These are phyloP conservation scores for Brachypteracias leptosomus DNA, from an alignment of 2,113 vertebrate species.

Conservation along the genomic window DNA sequence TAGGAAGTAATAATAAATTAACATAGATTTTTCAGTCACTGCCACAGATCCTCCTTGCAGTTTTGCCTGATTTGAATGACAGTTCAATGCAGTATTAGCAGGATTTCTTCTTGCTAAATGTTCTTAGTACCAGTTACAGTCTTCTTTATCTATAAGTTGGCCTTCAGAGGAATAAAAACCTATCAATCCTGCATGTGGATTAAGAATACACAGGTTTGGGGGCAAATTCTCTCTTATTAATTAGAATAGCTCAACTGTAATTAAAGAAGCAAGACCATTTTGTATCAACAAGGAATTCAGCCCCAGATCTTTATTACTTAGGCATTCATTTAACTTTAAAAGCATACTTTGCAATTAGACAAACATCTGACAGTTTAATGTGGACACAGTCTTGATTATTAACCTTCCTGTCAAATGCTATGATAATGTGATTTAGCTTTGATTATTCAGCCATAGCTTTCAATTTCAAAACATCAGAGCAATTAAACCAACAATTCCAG, in stretches of 20 bases:
- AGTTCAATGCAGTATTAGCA: background rate
- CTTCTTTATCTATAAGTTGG: background rate
- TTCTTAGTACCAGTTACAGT: background rate
- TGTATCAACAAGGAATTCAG: background rate
- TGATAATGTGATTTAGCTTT: conserved; percentile 15
- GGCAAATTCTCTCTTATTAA: background rate
- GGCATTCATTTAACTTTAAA: background rate
- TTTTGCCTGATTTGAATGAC: background rate
- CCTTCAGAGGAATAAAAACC: background rate
- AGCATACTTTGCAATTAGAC: background rate
- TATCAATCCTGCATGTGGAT: background rate
- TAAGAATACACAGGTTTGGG: background rate
- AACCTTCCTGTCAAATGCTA: conserved; percentile 7
- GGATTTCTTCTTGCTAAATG: background rate
- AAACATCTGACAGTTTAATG: background rate
- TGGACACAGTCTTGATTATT: background rate
- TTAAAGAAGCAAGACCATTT: background rate
- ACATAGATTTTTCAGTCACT: background rate
- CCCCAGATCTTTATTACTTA: background rate
- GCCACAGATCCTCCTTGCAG: background rate
- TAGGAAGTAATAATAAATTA: background rate
- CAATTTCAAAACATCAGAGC: conserved; percentile 7
- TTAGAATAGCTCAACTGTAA: background rate
- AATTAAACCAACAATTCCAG: conserved; percentile 22
- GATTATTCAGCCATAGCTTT: background rate